phyloP scores from a whole-genome alignment of 2,113 vertebrate species.

The Pedionomus torquatus region DNA sequence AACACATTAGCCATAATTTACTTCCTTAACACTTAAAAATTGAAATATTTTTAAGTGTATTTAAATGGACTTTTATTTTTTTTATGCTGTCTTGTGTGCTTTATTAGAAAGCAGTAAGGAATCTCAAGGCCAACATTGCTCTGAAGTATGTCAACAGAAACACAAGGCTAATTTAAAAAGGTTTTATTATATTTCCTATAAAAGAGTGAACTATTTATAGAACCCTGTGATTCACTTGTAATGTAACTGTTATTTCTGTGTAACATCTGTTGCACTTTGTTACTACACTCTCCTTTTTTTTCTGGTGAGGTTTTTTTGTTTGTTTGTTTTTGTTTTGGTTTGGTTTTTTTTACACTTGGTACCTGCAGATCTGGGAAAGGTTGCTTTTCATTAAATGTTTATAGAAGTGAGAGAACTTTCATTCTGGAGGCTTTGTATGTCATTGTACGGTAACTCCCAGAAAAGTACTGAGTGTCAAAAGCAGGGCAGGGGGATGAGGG shows the following conservation, averaged over 20 bases:
- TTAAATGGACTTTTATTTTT: conserved; percentile 38
- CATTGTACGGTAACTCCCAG: neutral
- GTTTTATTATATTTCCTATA: neutral
- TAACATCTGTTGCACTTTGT: neutral
- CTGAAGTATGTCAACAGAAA: conserved; percentile 4
- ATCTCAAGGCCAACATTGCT: neutral
- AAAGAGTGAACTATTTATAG: neutral
- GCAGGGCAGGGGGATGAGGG: too few species aligned
- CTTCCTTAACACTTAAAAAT: neutral
- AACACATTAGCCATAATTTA: neutral
- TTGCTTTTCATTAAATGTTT: neutral
- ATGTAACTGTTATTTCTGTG: neutral
- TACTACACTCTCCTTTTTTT: neutral
- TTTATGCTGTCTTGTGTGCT: neutral
- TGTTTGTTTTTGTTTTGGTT: too few species aligned
- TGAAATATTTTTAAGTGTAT: conserved; percentile 12
- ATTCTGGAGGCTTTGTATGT: neutral
- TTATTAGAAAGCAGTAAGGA: conserved; percentile 23
- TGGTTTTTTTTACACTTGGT: neutral
- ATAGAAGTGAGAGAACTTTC: neutral
- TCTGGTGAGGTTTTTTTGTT: too few species aligned
- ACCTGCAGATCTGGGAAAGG: neutral
- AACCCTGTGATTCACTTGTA: neutral
- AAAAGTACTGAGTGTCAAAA: neutral
- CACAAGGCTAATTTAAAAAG: neutral